Evolutionary conservation across 2,113 vertebrate species (phyloP), one percentile per base, ranked within the genome.

Genomic region (Agapornis roseicollis): DNA sequence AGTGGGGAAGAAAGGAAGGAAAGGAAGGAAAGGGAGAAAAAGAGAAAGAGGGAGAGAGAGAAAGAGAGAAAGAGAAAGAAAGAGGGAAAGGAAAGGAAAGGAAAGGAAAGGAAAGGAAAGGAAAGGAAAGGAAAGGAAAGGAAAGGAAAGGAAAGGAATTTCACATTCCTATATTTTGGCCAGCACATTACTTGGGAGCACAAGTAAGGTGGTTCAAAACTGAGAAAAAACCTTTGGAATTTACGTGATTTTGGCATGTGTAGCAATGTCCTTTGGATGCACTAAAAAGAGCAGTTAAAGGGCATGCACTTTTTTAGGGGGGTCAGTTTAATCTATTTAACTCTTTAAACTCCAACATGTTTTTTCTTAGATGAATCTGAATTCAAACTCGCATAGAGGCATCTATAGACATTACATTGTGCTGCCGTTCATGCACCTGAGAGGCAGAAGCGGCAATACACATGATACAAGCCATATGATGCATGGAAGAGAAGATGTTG

Each of bases 121-220:
- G 39, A 13, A 41, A 41, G 13, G 41, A 13, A 12, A 41, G 39
- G 39, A 41, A 41, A 41, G 10, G 39, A 41, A 41, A 12, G 11
- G 5, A 41, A 41, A 12, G 39, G 27, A 70, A 61, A 68, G 28
- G 11, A 41, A 35, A 84, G 47, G 65, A 90, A 81, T 89, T 94
- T 93, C 61, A 76, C 49, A 96, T 94, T 96, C 93, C 64, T 88
- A 13, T 64, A 71, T 64, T 95, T 89, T 64, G 16, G 39, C 90
- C 81, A 96, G 70, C 44, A 94, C 79, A 77, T 95, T 96, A 71
- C 41, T 74, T 82, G 60, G 52, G 44, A 91, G 13, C 63, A 12
- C 63, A 88, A 93, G 41, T 46, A 55, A 78, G 42, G 52, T 90
- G 37, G 60, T 73, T 95, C 23, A 87, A 92, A 93, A 94, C 33